Evolutionary conservation across 2,888 invertebrate genomes (phyloP), one percentile per base, ranked within the genome.

Genomic region (Argyra leucocephala): DNA sequence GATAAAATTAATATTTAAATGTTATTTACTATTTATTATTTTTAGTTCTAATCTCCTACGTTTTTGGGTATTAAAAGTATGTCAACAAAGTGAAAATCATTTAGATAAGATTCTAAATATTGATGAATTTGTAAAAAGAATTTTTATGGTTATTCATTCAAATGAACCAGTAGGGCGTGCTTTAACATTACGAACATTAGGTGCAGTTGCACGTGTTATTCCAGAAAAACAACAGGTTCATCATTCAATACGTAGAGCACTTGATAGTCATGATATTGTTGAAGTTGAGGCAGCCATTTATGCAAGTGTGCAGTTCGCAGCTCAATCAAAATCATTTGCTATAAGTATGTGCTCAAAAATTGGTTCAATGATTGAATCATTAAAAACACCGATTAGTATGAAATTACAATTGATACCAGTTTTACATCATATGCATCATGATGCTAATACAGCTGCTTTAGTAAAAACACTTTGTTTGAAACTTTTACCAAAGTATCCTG

Each of bases 81-180:
- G 95, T 69, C 93, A 96, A 71, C 95, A 97, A 76, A 96, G 96
- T 76, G 93, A 95, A 76, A 93, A 94, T 76, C 96, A 97, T 81
- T 82, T 97, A 65, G 95, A 96, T 76, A 97, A 93, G 81, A 95
- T 98, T 70, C 82, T 96, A 26, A 97, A 95, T 76, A 91, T 96
- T 0, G 96, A 97, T 73, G 96, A 97, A 79, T 92, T 93, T 80
- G 86, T 96, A 5, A 84, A 92, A 62, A 83, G 96, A 72, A 89
- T 98, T 26, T 95, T 91, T 74, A 91, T 92, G 78, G 98, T 98
- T 0, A 90, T 94, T 72, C 95, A 97, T 79, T 95, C 96, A 9
- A 98, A 98, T 77, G 98, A 98, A 81, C 96, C 97, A 0, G 90
- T 96, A 9, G 97, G 97, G 0, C 84, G 97, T 73, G 93, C 96